Percentiles rank a stretch among this genome's conserved stretches.
Conservation (phyloP, 2,888 invertebrate species). For the Emesis furor region DNA sequence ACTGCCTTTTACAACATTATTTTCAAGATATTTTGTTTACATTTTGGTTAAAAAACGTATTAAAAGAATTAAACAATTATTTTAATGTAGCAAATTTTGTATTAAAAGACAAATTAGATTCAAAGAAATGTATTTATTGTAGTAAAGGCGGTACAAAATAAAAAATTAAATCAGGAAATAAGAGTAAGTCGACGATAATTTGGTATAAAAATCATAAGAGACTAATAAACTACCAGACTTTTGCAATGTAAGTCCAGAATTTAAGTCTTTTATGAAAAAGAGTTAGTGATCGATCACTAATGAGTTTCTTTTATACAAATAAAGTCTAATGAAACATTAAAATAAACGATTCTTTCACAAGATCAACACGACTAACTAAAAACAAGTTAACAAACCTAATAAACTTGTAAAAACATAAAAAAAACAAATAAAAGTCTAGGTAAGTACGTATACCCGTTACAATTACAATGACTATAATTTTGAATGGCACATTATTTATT, state of each 20-base stretch:
- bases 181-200: slow-evolving; percentile 1
- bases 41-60: slow-evolving; percentile 12
- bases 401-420: slow-evolving; percentile 1
- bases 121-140: not conserved
- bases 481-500: not conserved
- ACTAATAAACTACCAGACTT: slow-evolving; percentile 1
- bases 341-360: no score
- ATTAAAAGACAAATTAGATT: slow-evolving; percentile 1
- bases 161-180: not conserved
- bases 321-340: not conserved
- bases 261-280: slow-evolving; percentile 1
- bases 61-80: slow-evolving; percentile 1
- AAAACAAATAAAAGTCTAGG: slow-evolving; percentile 1
- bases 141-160: slow-evolving; percentile 1
- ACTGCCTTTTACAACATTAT: slow-evolving; percentile 15
- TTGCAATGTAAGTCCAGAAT: not conserved
- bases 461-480: slow-evolving; percentile 1
- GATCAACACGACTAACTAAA: not conserved
- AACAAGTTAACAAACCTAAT: slow-evolving; percentile 1
- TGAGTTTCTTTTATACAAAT: slow-evolving; percentile 1
- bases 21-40: slow-evolving; percentile 8
- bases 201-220: slow-evolving; percentile 1
- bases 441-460: slow-evolving; percentile 1
- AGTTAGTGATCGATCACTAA: slow-evolving; percentile 1
- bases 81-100: slow-evolving; percentile 1